These are phyloP conservation scores for Rhipidura dahli DNA, from an alignment of 2,113 vertebrate species.

Conservation along the genomic window DNA sequence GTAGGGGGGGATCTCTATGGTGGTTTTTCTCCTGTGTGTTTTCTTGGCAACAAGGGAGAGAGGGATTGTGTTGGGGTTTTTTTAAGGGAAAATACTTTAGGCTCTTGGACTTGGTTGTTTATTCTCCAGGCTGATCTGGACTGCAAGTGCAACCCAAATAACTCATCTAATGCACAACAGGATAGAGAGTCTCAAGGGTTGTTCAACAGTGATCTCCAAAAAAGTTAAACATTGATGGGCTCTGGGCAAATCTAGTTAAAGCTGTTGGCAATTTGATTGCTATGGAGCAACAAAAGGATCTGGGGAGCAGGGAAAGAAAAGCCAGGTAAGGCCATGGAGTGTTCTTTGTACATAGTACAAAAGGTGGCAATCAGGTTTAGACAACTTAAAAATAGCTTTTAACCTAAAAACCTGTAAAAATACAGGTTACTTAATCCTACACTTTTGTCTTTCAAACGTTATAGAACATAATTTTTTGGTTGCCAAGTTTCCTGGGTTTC, in stretches of 20 bases:
- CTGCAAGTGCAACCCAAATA: background rate
- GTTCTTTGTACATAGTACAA: slow-evolving; percentile 4
- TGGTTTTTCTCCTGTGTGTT: background rate
- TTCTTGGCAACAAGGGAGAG: background rate
- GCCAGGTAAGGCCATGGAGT: background rate
- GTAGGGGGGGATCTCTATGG: background rate
- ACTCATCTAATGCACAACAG: background rate
- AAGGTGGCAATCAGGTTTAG: background rate
- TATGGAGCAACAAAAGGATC: background rate
- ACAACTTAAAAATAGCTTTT: background rate
- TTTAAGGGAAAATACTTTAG: background rate
- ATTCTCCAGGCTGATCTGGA: background rate
- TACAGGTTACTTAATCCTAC: background rate
- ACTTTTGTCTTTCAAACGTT: background rate
- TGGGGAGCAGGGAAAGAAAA: background rate
- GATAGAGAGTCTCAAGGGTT: background rate
- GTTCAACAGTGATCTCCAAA: background rate
- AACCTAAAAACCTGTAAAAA: background rate
- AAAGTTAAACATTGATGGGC: slow-evolving; percentile 55
- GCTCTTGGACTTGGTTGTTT: background rate
- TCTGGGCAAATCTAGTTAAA: background rate
- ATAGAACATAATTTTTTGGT: background rate
- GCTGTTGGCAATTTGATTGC: background rate
- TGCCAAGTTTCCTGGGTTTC: background rate
- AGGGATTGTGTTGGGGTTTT: background rate